Evolutionary conservation across 2,888 invertebrate species (phyloP), one percentile per base, ranked within the genome.

Genomic region (Alloscopus bannaensis): DNA sequence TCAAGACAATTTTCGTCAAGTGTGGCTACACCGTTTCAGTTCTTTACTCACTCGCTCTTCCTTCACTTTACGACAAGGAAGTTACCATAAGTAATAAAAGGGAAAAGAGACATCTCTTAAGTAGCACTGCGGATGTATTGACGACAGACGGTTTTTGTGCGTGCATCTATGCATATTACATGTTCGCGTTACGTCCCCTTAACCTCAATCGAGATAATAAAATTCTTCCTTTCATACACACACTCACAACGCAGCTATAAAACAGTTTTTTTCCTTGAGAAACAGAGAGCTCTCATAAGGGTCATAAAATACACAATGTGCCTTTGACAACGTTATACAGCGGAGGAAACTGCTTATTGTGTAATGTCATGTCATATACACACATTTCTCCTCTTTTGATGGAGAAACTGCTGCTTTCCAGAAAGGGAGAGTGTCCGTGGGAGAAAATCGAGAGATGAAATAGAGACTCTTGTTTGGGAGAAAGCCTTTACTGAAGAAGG

Each of bases 201-300:
- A 73, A 73, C 73, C 73, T 73, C 73, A 73, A 73, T 73, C 73
- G 73, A 73, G 73, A 73, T 65, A 73, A 73, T 73, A 73, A 73
- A 73, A 73, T 73, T 64, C 57, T n/a, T n/a, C 42, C 28, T 73
- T 70, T 73, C 73, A 73, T 73, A 64, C 6, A 29, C 64, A 26
- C 73, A 47, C 20, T 47, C 36, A n/a, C n/a, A n/a, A n/a, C n/a
- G n/a, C 28, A 71, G 69, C 62, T 52, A 62, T 65, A 73, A 73
- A 73, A n/a, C 55, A 65, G 20, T 62, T 62, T 50, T 62, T 65
- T 42, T 31, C 65, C 57, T 64, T 11, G 22, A 29, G 8, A 29
- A 11, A 55, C 55, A 50, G 40, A 75, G 31, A 36, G 68, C 75
- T 75, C 75, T 75, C 75, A 18, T 31, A 75, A 59, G 75, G 50